Conservation (phyloP, 2,888 invertebrate genomes). For the Syrphus vitripennis region DNA sequence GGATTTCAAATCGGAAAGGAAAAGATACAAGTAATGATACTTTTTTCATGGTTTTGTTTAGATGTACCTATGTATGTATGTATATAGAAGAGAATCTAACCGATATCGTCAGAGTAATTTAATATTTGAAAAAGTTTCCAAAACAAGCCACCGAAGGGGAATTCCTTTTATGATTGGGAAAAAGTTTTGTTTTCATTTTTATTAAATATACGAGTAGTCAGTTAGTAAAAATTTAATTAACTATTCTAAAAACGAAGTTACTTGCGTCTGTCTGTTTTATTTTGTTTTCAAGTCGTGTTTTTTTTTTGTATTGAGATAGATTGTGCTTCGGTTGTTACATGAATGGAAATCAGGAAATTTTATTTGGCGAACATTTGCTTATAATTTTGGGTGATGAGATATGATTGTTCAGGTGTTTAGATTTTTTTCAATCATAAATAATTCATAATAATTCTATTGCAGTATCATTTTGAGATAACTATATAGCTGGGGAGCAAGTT, state of each 20-base stretch:
- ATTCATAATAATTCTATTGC: background rate
- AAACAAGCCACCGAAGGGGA: slow-evolving; percentile 4
- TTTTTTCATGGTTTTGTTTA: background rate
- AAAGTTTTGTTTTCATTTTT: background rate
- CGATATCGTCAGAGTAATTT: background rate
- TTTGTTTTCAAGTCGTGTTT: background rate
- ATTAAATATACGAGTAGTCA: background rate
- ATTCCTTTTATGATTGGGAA: slow-evolving; percentile 34
- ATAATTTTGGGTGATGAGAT: slow-evolving; percentile 41
- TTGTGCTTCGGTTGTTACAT: slow-evolving; percentile 1
- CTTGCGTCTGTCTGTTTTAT: background rate
- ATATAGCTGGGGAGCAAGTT: background rate
- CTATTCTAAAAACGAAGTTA: slow-evolving; percentile 35
- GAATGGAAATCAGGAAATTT: slow-evolving; percentile 57
- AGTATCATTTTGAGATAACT: background rate
- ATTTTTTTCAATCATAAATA: background rate
- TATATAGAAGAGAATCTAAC: background rate
- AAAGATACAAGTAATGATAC: background rate
- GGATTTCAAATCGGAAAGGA: background rate
- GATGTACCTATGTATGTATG: too few relatives aligned
- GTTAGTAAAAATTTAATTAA: slow-evolving; percentile 13
- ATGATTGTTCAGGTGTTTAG: slow-evolving; percentile 35
- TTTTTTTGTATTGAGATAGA: background rate
- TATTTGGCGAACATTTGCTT: slow-evolving; percentile 44
- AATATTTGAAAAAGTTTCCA: background rate